Conservation (phyloP, 2,113 vertebrate species). For the Oncorhynchus keta region DNA sequence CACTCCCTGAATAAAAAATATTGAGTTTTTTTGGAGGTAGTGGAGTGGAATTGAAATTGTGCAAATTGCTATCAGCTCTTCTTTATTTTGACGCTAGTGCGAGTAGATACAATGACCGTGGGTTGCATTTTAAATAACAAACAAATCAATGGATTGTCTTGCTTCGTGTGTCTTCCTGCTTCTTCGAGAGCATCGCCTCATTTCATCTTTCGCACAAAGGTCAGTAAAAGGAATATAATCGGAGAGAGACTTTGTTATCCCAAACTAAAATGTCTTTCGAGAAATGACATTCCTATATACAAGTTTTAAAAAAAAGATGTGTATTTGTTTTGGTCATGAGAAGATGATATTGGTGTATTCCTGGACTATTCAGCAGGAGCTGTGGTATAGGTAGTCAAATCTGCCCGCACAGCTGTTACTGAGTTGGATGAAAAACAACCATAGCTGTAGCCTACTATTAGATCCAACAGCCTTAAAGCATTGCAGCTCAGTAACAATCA, state of each 20-base stretch:
- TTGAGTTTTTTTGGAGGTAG: constrained; percentile 2
- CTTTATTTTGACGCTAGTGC: constrained; percentile 17
- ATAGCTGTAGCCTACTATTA: too few relatives aligned
- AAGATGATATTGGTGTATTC: too few relatives aligned
- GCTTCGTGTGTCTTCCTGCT: constrained; percentile 19
- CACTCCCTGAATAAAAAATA: too few relatives aligned
- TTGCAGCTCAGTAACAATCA: too few relatives aligned
- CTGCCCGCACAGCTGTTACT: not conserved
- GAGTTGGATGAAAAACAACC: not conserved
- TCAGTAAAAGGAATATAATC: constrained; percentile 44
- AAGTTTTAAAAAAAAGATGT: too few relatives aligned
- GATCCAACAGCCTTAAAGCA: too few relatives aligned
- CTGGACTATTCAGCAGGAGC: not conserved
- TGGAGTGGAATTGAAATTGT: constrained; percentile 48
- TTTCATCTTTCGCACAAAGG: constrained; percentile 50
- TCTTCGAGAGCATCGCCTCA: constrained; percentile 27
- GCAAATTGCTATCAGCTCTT: constrained; percentile 32
- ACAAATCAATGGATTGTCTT: constrained; percentile 61
- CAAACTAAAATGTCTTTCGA: not conserved
- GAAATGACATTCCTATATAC: too few relatives aligned
- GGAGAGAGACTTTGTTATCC: constrained; percentile 23
- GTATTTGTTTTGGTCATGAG: not conserved
- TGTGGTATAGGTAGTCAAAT: not conserved
- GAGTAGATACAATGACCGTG: constrained; percentile 30
- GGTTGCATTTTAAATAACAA: constrained; percentile 55